Percentiles rank a stretch among this genome's conserved stretches.
Evolutionary conservation across 2,113 vertebrate genomes (phyloP).

Genomic region (Antechinus stuartii): DNA sequence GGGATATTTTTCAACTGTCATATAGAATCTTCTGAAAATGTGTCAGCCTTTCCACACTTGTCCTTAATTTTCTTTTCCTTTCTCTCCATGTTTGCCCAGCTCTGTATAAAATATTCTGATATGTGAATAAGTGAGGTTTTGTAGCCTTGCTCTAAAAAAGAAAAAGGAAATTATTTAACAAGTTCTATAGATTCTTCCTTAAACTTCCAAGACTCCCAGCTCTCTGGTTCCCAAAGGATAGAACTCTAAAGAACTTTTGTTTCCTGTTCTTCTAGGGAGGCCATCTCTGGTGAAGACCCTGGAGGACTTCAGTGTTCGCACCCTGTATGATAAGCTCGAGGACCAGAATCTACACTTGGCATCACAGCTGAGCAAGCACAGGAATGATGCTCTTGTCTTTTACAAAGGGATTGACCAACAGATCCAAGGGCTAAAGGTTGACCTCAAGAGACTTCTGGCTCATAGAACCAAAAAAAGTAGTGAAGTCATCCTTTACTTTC

Average conservation of each 20-base stretch:
- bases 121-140: not conserved
- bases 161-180: not conserved
- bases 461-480: not conserved
- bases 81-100: not conserved
- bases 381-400: conserved; percentile 89
- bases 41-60: not conserved
- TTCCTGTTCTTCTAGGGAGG: conserved; percentile 79
- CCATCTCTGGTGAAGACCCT: conserved; percentile 74
- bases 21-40: not conserved
- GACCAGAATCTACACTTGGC: conserved; percentile 95
- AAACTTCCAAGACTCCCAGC: not conserved
- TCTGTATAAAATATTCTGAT: not conserved
- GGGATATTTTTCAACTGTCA: not conserved
- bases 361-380: conserved; percentile 91
- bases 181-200: rapidly evolving
- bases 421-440: conserved; percentile 87
- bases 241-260: conserved; percentile 10
- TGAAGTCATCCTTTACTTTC: not conserved
- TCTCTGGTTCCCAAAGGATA: rapidly evolving
- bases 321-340: conserved; percentile 94
- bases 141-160: not conserved
- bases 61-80: not conserved
- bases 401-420: conserved; percentile 88
- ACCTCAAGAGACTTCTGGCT: not conserved
- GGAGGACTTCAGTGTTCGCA: conserved; percentile 94